These are phyloP conservation scores for Pseudorasbora parva DNA, from an alignment of 2,113 vertebrate genomes.

Conservation along the genomic window DNA sequence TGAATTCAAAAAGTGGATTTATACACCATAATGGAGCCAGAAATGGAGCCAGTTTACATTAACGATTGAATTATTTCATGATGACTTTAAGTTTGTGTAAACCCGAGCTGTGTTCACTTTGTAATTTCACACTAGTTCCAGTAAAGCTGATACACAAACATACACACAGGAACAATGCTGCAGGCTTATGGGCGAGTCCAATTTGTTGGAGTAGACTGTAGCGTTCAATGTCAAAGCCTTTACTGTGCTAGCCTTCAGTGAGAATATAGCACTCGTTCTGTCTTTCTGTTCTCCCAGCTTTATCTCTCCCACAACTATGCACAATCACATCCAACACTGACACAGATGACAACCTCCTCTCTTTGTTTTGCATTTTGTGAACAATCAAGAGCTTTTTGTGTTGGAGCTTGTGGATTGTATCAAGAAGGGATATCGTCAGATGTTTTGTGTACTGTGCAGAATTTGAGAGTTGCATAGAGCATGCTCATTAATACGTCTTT, in stretches of 20 bases:
- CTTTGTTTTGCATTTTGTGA: slow-evolving; percentile 45
- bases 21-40: background rate
- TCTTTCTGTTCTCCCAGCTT: slow-evolving; percentile 4
- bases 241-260: background rate
- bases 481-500: slow-evolving; percentile 35
- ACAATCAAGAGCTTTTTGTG: slow-evolving; percentile 42
- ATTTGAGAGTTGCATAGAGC: slow-evolving; percentile 37
- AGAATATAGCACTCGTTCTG: background rate
- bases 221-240: slow-evolving; percentile 12
- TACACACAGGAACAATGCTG: background rate
- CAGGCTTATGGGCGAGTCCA: slow-evolving; percentile 15
- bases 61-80: background rate
- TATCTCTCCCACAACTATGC: slow-evolving; percentile 1
- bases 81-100: slow-evolving; percentile 22
- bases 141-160: slow-evolving; percentile 41
- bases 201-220: background rate
- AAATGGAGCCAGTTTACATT: background rate
- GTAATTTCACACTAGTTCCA: slow-evolving; percentile 21
- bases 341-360: slow-evolving; percentile 18
- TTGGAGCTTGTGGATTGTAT: slow-evolving; percentile 29
- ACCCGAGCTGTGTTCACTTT: background rate
- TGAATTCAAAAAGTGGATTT: background rate
- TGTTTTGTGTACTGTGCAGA: slow-evolving; percentile 27
- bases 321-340: slow-evolving; percentile 27
- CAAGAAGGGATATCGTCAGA: slow-evolving; percentile 42